Base-by-base conservation (phyloP, 2,888 invertebrate genomes). In the Cyaniris semiargus region DNA sequence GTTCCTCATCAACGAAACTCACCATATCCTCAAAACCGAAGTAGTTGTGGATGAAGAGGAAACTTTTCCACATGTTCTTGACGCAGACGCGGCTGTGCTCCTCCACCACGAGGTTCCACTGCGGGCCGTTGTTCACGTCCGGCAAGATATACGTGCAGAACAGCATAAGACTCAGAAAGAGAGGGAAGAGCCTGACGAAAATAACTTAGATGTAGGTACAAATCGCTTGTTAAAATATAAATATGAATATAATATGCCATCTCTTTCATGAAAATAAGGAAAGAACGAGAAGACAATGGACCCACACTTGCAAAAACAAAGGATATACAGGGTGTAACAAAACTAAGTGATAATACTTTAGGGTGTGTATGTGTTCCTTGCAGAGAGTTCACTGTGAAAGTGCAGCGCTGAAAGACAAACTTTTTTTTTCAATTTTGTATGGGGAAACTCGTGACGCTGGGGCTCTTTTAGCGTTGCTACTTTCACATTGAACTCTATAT, bases 1-100 rank as follows among this genome's bases (percentile, higher is more conserved):
- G 10, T 44, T 44, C 44, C 38, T 38, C 38, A 13, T 58, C 21
- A 58, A n/a, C 10, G 2, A 1, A 23, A 21, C 81, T 77, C 83
- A 95, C 95, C 95, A 95, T 95, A 79, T 94, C 90, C 83, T 95
- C 94, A 81, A 95, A 95, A n/a, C 95, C 95, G 80, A 94, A 95
- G 85, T 93, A 94, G 81, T 95, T 95, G 81, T 95, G 95, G 70
- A 95, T 94, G 84, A 94, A 95, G 13, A 95, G 86, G 82, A 95
- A 92, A 82, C 95, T 95, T 83, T 91, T 92, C 95, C 95, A 95
- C 94, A 95, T 95, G 81, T 94, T 92, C 81, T 90, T 90, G 82
- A 94, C 90, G 82, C 95, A 95, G 74, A 95, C 90, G 31, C 93
- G 86, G 82, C 95, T 91, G 83, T 95, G 94, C 78, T 94, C 94